Evolutionary conservation across 2,797 vertebrate genomes (phyloP).

Genomic region (Myripristis jacobus): DNA sequence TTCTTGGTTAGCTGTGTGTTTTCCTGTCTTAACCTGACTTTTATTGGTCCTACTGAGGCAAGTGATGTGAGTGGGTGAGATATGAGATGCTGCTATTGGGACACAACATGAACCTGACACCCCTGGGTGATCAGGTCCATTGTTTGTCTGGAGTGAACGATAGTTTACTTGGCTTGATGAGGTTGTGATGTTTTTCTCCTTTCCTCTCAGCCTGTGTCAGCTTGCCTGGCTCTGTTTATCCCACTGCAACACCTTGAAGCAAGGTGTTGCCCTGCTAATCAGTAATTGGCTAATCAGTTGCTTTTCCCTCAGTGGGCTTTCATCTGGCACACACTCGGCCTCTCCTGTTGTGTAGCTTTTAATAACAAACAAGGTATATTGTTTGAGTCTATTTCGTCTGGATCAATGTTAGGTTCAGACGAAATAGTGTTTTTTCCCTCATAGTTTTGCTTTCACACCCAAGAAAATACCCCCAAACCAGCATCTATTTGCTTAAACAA

Average conservation of each 20-base stretch:
- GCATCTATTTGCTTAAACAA: too few species aligned
- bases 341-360: neutral
- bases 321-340: neutral
- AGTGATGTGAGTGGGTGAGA: neutral
- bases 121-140: neutral
- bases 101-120: slow-evolving; percentile 42
- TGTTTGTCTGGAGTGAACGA: slow-evolving; percentile 33
- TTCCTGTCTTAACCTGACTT: neutral
- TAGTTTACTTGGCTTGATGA: slow-evolving; percentile 20
- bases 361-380: neutral
- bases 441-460: too few species aligned
- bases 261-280: neutral
- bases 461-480: too few species aligned
- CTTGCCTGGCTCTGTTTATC: slow-evolving; percentile 13
- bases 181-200: slow-evolving; percentile 13
- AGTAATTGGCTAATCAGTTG: neutral
- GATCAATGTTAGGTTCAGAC: too few species aligned
- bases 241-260: slow-evolving; percentile 9
- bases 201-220: slow-evolving; percentile 23
- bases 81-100: neutral
- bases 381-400: too few species aligned
- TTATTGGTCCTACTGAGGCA: neutral
- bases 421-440: too few species aligned
- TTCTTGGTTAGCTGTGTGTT: too few species aligned
- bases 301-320: neutral